phyloP scores from a whole-genome alignment of 1,140 invertebrate species.

The Palaemon carinicauda region DNA sequence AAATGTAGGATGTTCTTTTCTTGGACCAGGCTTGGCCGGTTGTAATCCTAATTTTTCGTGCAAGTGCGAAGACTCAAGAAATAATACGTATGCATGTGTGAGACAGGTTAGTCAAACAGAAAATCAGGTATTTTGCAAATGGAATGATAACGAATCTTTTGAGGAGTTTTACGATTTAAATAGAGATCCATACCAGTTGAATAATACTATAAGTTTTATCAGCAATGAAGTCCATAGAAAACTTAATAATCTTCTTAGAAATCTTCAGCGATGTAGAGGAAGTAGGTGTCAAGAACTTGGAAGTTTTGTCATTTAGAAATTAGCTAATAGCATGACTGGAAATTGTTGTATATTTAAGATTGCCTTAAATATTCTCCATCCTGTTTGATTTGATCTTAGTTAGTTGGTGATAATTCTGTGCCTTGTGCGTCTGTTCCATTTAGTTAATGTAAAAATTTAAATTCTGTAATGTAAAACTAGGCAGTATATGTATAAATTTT shows the following conservation, averaged over 20 bases:
- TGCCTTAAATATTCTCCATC: not conserved
- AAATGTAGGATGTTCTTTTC: constrained; percentile 56
- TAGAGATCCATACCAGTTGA: constrained; percentile 75
- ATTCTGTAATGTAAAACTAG: too few relatives aligned
- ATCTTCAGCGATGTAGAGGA: constrained; percentile 43
- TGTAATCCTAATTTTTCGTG: constrained; percentile 75
- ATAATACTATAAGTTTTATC: constrained; percentile 68
- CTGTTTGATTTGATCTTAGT: too few relatives aligned
- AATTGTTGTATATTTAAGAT: not conserved
- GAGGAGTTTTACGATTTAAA: constrained; percentile 76
- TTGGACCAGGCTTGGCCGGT: constrained; percentile 67
- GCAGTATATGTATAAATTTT: too few relatives aligned
- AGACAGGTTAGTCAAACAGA: constrained; percentile 69
- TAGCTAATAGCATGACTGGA: not conserved
- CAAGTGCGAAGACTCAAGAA: constrained; percentile 82
- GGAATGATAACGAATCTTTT: constrained; percentile 76
- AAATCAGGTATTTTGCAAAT: constrained; percentile 79
- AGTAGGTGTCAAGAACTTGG: constrained; percentile 21
- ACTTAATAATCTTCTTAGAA: constrained; percentile 24
- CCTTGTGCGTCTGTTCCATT: too few relatives aligned
- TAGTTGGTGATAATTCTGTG: too few relatives aligned
- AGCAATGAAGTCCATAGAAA: constrained; percentile 18
- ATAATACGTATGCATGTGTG: constrained; percentile 85
- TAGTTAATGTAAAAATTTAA: too few relatives aligned
- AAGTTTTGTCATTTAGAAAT: constrained; percentile 39